Conservation (phyloP, 2,797 vertebrate genomes). For the Leptatherina wallacei region DNA sequence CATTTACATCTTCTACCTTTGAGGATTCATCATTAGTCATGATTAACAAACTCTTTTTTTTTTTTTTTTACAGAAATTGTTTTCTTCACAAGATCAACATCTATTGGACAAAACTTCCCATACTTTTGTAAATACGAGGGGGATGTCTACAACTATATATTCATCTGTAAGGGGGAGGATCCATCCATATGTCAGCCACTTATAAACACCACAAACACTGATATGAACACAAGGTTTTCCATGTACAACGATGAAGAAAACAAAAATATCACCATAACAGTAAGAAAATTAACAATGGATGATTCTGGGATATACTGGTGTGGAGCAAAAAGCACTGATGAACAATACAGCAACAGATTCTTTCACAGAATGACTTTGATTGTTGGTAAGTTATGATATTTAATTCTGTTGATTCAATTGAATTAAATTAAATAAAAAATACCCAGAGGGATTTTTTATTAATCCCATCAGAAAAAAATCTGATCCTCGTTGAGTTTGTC, state of each 20-base stretch:
- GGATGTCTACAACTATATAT: not conserved
- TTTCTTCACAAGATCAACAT: too few relatives aligned
- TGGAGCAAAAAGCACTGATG: accelerated
- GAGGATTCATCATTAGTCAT: too few relatives aligned
- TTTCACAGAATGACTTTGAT: not conserved
- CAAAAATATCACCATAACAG: accelerated
- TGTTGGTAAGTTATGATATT: slow-evolving; percentile 29
- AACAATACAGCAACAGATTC: accelerated
- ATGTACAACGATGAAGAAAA: accelerated
- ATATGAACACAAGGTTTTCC: accelerated
- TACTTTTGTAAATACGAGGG: too few relatives aligned
- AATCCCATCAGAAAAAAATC: too few relatives aligned
- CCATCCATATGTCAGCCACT: not conserved
- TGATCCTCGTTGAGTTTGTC: too few relatives aligned
- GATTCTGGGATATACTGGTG: slow-evolving; percentile 61
- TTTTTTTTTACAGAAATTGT: too few relatives aligned
- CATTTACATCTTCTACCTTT: too few relatives aligned
- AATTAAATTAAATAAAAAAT: too few relatives aligned
- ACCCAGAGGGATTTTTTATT: too few relatives aligned
- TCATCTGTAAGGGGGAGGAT: slow-evolving; percentile 53
- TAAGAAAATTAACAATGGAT: not conserved
- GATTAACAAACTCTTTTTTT: too few relatives aligned
- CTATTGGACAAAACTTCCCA: too few relatives aligned
- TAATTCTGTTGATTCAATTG: not conserved
- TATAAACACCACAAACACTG: accelerated